Evolutionary conservation across 2,797 vertebrate species (phyloP).

Genomic region (Hylomyscus alleni): DNA sequence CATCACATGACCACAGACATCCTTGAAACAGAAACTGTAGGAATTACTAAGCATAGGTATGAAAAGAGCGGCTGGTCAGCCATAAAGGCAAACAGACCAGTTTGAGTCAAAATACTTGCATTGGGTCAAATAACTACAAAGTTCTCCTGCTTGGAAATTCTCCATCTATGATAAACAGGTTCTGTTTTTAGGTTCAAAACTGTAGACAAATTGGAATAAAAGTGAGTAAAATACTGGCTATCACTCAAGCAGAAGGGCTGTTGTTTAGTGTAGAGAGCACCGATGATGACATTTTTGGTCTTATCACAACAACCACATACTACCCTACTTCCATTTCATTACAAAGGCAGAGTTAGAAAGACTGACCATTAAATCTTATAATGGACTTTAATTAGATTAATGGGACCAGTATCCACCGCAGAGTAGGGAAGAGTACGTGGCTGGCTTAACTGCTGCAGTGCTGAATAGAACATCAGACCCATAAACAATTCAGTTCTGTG

Average conservation of each 20-base stretch:
- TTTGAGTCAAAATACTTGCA: neutral
- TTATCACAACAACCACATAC: neutral
- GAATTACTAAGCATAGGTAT: neutral
- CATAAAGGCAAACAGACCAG: constrained; percentile 4
- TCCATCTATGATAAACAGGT: constrained; percentile 12
- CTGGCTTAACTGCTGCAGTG: neutral
- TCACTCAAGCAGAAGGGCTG: constrained; percentile 24
- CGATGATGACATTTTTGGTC: constrained; percentile 38
- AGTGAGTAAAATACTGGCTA: neutral
- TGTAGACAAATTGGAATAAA: constrained; percentile 47
- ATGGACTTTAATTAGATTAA: constrained; percentile 52
- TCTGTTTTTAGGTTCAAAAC: constrained; percentile 47
- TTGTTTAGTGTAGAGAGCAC: constrained; percentile 1
- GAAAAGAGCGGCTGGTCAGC: neutral
- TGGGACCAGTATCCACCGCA: constrained; percentile 19
- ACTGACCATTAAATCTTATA: constrained; percentile 51
- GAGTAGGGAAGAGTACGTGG: neutral
- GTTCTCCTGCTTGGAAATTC: constrained; percentile 15
- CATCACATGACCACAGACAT: neutral
- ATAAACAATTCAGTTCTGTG: neutral
- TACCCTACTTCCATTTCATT: constrained; percentile 56
- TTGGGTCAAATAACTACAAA: constrained; percentile 47
- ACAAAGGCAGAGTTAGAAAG: constrained; percentile 71
- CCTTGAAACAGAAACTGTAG: neutral
- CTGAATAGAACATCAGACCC: constrained; percentile 52